Conservation (phyloP, 2,113 vertebrate genomes). For the Tautogolabrus adspersus region DNA sequence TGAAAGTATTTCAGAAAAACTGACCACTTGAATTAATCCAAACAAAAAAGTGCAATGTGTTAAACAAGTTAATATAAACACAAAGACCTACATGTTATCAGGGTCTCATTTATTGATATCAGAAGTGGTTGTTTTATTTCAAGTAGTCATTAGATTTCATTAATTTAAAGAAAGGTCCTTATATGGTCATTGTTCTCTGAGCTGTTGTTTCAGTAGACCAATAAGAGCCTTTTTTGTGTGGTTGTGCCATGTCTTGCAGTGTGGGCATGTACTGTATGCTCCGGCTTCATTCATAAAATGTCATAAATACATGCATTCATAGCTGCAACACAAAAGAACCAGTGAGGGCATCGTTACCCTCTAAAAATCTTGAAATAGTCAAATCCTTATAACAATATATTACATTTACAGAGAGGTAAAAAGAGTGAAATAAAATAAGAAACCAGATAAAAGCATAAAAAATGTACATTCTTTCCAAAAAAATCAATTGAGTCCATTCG, state of each 20-base stretch:
- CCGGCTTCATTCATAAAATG: slow-evolving; percentile 61
- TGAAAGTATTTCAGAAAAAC: neutral
- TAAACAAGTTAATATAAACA: slow-evolving; percentile 25
- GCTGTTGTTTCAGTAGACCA: neutral
- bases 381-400: slow-evolving; percentile 47
- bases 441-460: slow-evolving; percentile 55
- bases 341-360: slow-evolving; percentile 20
- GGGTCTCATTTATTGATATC: slow-evolving; percentile 13
- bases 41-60: slow-evolving; percentile 54
- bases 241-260: slow-evolving; percentile 20
- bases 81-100: slow-evolving; percentile 24
- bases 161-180: slow-evolving; percentile 6
- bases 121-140: slow-evolving; percentile 14
- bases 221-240: neutral
- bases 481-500: slow-evolving; percentile 19
- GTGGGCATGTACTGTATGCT: slow-evolving; percentile 38
- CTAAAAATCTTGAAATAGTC: slow-evolving; percentile 46
- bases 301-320: slow-evolving; percentile 68
- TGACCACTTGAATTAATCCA: neutral
- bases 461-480: slow-evolving; percentile 70
- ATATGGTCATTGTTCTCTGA: neutral
- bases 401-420: slow-evolving; percentile 65
- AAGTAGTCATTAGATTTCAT: slow-evolving; percentile 17
- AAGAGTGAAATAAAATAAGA: slow-evolving; percentile 55
- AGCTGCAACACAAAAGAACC: slow-evolving; percentile 45